Percentiles rank a stretch among this genome's conserved stretches.
Conservation (phyloP, 2,113 vertebrate genomes). For the Trichomycterus rosablanca region DNA sequence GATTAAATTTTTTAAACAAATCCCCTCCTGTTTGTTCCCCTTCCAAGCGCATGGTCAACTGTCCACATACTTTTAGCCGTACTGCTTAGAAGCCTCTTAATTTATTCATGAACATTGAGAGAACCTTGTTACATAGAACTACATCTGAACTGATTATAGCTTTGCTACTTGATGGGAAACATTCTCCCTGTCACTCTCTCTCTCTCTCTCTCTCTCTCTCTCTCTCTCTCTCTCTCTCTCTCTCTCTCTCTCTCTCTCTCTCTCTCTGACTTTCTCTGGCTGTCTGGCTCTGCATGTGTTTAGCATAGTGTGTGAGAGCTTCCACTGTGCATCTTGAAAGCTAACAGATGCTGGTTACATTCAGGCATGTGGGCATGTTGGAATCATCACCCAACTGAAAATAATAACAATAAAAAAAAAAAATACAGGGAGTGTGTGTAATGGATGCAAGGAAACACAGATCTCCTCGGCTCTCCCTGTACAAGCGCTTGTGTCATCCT, state of each 20-base stretch:
- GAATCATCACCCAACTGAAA: constrained; percentile 56
- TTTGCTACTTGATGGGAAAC: no score
- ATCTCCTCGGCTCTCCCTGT: background rate
- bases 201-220: constrained; percentile 19
- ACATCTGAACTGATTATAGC: no score
- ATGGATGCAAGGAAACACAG: constrained; percentile 11
- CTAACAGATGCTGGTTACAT: constrained; percentile 66
- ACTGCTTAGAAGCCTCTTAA: no score
- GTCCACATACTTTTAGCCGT: no score
- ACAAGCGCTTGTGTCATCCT: constrained; percentile 17
- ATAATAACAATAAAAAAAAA: no score
- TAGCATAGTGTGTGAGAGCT: constrained; percentile 44
- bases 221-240: constrained; percentile 6
- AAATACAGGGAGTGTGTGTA: no score
- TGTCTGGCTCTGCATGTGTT: constrained; percentile 45
- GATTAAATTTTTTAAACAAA: no score
- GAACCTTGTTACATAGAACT: no score
- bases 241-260: background rate
- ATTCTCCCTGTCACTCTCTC: constrained; percentile 25
- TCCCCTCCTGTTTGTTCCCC: no score
- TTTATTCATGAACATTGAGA: no score
- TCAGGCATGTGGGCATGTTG: constrained; percentile 58
- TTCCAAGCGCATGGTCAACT: no score
- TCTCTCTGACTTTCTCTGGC: constrained; percentile 30
- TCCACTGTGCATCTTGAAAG: constrained; percentile 50